These are phyloP conservation scores for Gryon sp. DNA, from an alignment of 1,140 invertebrate species.

Conservation along the genomic window DNA sequence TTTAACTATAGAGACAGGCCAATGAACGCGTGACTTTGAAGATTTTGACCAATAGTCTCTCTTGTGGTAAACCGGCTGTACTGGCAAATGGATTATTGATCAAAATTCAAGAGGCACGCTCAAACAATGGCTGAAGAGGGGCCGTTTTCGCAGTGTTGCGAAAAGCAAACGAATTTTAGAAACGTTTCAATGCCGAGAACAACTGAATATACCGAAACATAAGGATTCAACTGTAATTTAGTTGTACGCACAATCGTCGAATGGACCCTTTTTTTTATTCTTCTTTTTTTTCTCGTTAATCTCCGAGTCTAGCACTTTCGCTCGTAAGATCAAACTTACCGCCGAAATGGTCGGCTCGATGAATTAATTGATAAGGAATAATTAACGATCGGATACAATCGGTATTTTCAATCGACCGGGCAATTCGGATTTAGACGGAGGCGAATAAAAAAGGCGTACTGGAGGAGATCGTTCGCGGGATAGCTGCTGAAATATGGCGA, in stretches of 20 bases:
- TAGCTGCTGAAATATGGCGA: conserved; percentile 68
- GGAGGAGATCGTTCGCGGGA: conserved; percentile 55
- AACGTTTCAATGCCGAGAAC: conserved; percentile 13
- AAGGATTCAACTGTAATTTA: conserved; percentile 10
- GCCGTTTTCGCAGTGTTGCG: conserved; percentile 48
- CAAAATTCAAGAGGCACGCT: conserved; percentile 62
- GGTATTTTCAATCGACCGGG: conserved; percentile 50
- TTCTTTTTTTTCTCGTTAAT: neutral
- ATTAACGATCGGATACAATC: conserved; percentile 57
- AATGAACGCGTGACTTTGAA: conserved; percentile 67
- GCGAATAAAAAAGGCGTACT: conserved; percentile 27
- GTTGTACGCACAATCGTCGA: neutral
- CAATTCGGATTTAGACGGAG: conserved; percentile 35
- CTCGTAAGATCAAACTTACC: conserved; percentile 3
- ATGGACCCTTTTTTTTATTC: conserved; percentile 2
- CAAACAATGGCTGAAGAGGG: conserved; percentile 58
- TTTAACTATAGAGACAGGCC: conserved; percentile 36
- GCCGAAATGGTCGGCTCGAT: conserved; percentile 10
- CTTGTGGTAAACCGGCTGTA: conserved; percentile 57
- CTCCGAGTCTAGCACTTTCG: too few species aligned
- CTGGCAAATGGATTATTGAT: conserved; percentile 68
- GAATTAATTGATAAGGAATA: conserved; percentile 49
- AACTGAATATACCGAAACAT: conserved; percentile 28
- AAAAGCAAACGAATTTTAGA: conserved; percentile 46
- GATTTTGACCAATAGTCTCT: conserved; percentile 66